Evolutionary conservation across 2,113 vertebrate species (phyloP).

Genomic region (Garra rufa): DNA sequence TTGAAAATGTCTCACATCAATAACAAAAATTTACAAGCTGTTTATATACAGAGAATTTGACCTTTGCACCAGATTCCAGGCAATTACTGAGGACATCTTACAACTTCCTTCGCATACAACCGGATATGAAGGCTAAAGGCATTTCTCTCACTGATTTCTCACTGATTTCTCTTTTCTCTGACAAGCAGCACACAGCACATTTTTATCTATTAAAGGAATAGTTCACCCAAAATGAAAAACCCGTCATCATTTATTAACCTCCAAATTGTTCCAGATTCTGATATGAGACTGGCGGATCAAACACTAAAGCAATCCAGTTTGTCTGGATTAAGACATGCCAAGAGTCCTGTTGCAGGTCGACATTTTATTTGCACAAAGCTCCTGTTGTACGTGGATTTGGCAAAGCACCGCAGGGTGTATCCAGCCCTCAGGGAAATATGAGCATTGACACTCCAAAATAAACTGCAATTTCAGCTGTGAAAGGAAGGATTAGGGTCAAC

Average conservation of each 20-base stretch:
- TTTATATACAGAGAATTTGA: not conserved
- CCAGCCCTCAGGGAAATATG: not conserved
- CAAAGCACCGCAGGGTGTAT: constrained; percentile 11
- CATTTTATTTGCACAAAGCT: constrained; percentile 41
- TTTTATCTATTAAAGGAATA: not conserved
- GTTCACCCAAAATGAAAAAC: not conserved
- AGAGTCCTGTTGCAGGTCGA: constrained; percentile 17
- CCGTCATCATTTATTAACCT: not conserved
- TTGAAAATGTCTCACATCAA: not conserved
- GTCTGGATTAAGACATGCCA: not conserved
- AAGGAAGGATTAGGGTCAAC: not conserved
- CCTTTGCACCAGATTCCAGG: constrained; percentile 21
- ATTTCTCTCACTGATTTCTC: not conserved
- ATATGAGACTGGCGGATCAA: not conserved
- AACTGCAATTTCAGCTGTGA: not conserved
- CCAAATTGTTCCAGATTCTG: not conserved
- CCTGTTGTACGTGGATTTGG: constrained; percentile 21
- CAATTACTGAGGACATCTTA: not conserved
- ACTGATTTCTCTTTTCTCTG: not conserved
- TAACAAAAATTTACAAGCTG: constrained; percentile 24
- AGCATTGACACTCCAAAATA: not conserved
- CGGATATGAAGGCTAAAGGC: not conserved
- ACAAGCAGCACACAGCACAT: not conserved
- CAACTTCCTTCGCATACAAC: not conserved
- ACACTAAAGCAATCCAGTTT: not conserved